Evolutionary conservation across 2,888 invertebrate species (phyloP).

Genomic region (Ferrisia virgata): DNA sequence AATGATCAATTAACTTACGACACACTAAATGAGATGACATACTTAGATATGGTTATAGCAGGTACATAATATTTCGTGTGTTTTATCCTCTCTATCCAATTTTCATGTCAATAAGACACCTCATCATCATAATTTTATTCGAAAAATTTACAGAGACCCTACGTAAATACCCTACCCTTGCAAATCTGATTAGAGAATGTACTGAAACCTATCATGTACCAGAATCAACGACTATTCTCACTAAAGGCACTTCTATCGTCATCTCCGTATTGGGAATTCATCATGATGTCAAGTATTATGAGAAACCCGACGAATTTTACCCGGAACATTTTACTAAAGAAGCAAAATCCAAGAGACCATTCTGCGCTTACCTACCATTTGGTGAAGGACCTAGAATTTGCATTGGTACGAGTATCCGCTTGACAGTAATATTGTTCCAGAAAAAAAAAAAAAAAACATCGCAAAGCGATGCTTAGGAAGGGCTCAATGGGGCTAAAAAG

Average conservation of each 20-base stretch:
- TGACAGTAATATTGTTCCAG: too few species aligned
- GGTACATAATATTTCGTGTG: slow-evolving; percentile 52
- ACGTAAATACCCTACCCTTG: slow-evolving; percentile 60
- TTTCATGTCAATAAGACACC: too few species aligned
- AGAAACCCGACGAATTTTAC: slow-evolving; percentile 59
- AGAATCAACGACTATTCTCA: slow-evolving; percentile 56
- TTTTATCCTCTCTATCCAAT: background rate
- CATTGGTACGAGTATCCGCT: slow-evolving; percentile 53
- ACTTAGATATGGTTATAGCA: slow-evolving; percentile 59
- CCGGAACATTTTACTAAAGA: slow-evolving; percentile 60
- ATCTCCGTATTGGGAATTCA: slow-evolving; percentile 61
- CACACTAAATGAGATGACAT: slow-evolving; percentile 58
- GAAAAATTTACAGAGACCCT: slow-evolving; percentile 56
- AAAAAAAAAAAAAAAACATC: too few species aligned
- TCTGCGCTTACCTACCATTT: too few species aligned
- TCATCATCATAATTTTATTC: background rate
- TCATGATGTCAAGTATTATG: slow-evolving; percentile 59
- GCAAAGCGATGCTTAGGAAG: too few species aligned
- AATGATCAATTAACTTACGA: slow-evolving; percentile 58
- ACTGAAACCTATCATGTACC: slow-evolving; percentile 58
- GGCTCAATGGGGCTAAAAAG: too few species aligned
- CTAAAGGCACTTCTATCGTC: slow-evolving; percentile 57
- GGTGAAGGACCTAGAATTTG: slow-evolving; percentile 55
- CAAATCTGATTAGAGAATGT: slow-evolving; percentile 57
- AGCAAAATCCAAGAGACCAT: slow-evolving; percentile 57